Evolutionary conservation across 2,888 invertebrate species (phyloP), one percentile per base, ranked within the genome.

Genomic region (Coleophora deauratella): DNA sequence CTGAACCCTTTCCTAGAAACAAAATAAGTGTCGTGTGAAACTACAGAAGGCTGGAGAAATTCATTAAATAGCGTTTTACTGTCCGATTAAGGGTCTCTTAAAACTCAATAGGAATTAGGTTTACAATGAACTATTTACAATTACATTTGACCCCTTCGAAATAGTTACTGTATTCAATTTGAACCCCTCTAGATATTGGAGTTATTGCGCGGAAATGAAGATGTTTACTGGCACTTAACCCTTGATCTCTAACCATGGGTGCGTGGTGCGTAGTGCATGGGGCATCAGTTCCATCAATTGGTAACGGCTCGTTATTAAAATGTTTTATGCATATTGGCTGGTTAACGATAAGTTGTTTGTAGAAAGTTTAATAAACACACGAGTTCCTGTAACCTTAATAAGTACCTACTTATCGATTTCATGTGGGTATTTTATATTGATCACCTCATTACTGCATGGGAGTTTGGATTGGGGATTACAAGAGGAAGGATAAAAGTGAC

Each of bases 221-320:
- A 74, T 78, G 77, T 79, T 80, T 77, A 68, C 68, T 69, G 62
- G 66, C 59, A 72, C 60, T 82, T 80, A 82, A 80, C 84, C 80
- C 78, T 73, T 80, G 66, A 57, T 62, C 77, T 59, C 43, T 49
- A 43, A 40, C 27, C 28, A 30, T 27, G 11, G 6, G 52, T 21
- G 21, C 21, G 6, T 21, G 21, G 21, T 59, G 21, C 21, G 6
- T 21, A 6, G 21, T 59, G 55, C 54, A 40, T 48, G 38, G 48
- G 50, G 56, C 51, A 60, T 56, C 70, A 63, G 62, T 60, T 65
- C 54, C 56, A 76, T 76, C 69, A 70, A 74, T 76, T 73, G 64
- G 66, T 72, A 50, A 57, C 60, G 62, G 54, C 57, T 51, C 41
- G 47, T 60, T 61, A 61, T 60, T 55, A 50, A 48, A 51, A 50